Base-by-base conservation (phyloP, 2,888 invertebrate species). In the Tanaodytes sp. region DNA sequence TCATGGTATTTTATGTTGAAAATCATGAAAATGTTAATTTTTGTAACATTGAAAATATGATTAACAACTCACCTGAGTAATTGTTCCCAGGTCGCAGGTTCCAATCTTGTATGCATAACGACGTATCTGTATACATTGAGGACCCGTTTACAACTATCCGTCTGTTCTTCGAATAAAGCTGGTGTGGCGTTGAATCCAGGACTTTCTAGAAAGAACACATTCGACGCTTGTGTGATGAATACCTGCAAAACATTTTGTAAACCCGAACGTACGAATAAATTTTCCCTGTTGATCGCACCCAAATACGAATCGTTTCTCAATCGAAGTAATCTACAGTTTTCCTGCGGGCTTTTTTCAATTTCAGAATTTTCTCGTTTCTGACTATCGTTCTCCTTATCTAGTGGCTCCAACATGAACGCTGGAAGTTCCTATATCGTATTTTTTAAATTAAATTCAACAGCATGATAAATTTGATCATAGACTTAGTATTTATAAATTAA, bases 101-200 rank as follows among this genome's bases (percentile, higher is more conserved):
- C 95, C 92, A 98, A 93, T 75, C 92, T 90, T 0, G 95, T 94
- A 81, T 97, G 96, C 96, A 97, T 97, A 30, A 98, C 97, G 91
- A 97, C 95, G 81, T 94, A 96, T 74, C 97, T 89, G 87, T 97
- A 98, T 76, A 97, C 96, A 85, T 97, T 98, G 62, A 98, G 88
- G 68, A 98, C 96, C 73, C 96, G 90, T 86, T 97, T 97, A 87
- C 97, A 97, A 61, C 96, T 93, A 85, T 98, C 97, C 0, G 97
- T 97, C 86, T 96, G 96, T 82, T 96, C 96, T 80, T 96, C 95
- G 30, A 95, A 84, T 62, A 94, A 87, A 51, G 91, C 89, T n/a
- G 89, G 88, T 3, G 88, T 89, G 8, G 86, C 84, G 58, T 77
- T 78, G 16, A 86, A 84, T n/a, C 85, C 86, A 11, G 85, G 85